Evolutionary conservation across 2,888 invertebrate species (phyloP), one percentile per base, ranked within the genome.

Genomic region (Harpalus rubripes): DNA sequence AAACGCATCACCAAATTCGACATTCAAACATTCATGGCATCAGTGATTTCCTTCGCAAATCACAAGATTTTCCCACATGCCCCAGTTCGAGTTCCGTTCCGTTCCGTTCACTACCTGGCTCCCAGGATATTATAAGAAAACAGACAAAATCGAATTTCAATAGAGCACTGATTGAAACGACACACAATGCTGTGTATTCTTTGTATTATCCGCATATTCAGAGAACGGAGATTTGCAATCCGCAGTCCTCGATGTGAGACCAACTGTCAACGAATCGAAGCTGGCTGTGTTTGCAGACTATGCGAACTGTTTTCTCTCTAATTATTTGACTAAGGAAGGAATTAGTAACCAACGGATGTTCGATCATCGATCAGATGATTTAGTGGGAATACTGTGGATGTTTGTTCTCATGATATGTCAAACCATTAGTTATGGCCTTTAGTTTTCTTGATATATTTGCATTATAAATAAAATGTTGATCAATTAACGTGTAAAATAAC

Each of bases 131-230:
- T 89, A 89, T 88, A 89, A 88, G 89, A 89, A 89, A 89, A 89
- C 89, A 89, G 88, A 88, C 89, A 88, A 89, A 89, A 89, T 89
- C 89, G 88, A 89, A 89, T 89, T 89, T 89, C 89, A 89, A 89
- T 89, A 87, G 88, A 89, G 63, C 84, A 65, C 68, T 84, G 84
- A 84, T 84, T 84, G 84, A 84, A 84, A 78, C 18, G 84, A 78
- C 81, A 78, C 41, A 84, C 84, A 84, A 84, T 78, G 41, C 22
- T 82, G 74, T 82, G 68, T 82, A 82, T 78, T 84, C 84, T 78
- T 84, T 84, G 84, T 84, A 84, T 84, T 84, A 84, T 84, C 65
- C 84, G 61, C 72, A 76, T 74, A 84, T 84, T 63, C 44, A 65
- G 65, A 78, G 72, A 68, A 41, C 63, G 18, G 61, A 83, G 74